phyloP scores from a whole-genome alignment of 2,113 vertebrate genomes.

The Alethe castanea region DNA sequence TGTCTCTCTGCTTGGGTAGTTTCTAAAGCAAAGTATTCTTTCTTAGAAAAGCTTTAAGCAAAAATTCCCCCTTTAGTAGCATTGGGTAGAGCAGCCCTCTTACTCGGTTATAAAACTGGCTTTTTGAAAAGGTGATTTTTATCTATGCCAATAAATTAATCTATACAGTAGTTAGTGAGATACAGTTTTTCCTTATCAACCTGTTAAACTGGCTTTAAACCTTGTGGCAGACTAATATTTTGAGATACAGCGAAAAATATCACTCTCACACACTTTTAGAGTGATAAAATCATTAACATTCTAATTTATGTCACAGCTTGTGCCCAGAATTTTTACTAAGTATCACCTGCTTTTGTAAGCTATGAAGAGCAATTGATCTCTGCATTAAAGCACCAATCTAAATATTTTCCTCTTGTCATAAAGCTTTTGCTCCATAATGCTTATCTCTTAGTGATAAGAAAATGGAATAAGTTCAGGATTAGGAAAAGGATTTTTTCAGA shows the following conservation, averaged over 20 bases:
- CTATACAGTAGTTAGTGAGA: background rate
- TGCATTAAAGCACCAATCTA: background rate
- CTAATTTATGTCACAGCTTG: background rate
- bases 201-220: background rate
- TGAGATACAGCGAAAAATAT: background rate
- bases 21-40: background rate
- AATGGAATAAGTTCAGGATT: background rate
- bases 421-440: background rate
- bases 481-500: background rate
- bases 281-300: background rate
- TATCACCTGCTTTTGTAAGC: background rate
- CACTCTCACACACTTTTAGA: background rate
- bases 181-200: background rate
- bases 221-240: background rate
- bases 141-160: background rate
- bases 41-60: background rate
- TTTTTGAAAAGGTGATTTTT: background rate
- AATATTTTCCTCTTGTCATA: background rate
- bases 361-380: background rate
- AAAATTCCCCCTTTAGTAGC: background rate
- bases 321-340: background rate
- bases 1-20: background rate
- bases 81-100: accelerated
- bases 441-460: background rate
- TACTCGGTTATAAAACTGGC: background rate